A percentile compares a stretch with the other conserved stretches of the same genome.
Conservation (phyloP, 2,113 vertebrate genomes). For the Strigops habroptila region DNA sequence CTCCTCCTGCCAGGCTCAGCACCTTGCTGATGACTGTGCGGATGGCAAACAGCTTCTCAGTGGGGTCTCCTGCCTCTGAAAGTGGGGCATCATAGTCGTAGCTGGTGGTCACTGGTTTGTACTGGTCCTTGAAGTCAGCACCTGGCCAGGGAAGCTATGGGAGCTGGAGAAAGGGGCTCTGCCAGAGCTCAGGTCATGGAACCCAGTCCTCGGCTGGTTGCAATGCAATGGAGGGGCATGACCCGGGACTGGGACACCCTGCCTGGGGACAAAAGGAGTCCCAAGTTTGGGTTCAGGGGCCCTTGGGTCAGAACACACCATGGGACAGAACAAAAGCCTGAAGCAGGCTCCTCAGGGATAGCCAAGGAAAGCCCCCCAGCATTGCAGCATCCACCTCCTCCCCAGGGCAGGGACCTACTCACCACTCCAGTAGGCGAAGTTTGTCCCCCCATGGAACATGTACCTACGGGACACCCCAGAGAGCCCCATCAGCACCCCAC, state of each 20-base stretch:
- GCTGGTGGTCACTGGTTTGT: conserved; percentile 91
- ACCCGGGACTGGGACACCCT: not conserved
- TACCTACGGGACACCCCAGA: conserved; percentile 78
- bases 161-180: not conserved
- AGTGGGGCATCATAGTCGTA: conserved; percentile 97
- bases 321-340: not conserved
- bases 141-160: conserved; percentile 64
- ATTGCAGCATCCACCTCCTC: accelerated
- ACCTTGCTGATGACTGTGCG: conserved; percentile 86
- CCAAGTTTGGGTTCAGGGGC: not conserved
- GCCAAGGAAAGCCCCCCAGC: not conserved
- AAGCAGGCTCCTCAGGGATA: not conserved
- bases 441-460: conserved; percentile 98
- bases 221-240: not conserved
- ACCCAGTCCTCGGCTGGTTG: not conserved
- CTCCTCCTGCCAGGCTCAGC: not conserved
- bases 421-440: conserved; percentile 98
- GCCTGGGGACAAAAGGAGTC: not conserved
- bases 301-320: not conserved
- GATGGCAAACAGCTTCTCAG: conserved; percentile 88
- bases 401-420: conserved; percentile 19
- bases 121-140: conserved; percentile 86
- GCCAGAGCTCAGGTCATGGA: not conserved
- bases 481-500: not conserved
- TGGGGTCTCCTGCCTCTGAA: conserved; percentile 92